Percentiles rank a stretch among this genome's conserved stretches.
These are phyloP conservation scores for Danio kyathit DNA, from an alignment of 2,797 vertebrate species.

Conservation along the genomic window DNA sequence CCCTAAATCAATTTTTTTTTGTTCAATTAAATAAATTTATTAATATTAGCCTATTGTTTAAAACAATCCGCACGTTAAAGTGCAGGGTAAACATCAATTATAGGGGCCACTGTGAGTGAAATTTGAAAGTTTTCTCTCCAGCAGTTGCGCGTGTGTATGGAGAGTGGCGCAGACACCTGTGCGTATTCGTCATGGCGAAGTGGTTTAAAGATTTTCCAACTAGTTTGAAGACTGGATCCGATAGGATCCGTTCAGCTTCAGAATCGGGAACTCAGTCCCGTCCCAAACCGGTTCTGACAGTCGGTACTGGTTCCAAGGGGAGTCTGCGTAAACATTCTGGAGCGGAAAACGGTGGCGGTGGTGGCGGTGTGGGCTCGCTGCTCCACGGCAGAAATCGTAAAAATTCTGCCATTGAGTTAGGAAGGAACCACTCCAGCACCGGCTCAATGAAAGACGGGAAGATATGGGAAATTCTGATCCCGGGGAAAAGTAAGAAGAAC, in stretches of 20 bases:
- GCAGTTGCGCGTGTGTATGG: constrained; percentile 57
- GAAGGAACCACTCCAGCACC: constrained; percentile 66
- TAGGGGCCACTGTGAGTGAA: neutral
- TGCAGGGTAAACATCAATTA: neutral
- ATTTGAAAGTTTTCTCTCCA: constrained; percentile 9
- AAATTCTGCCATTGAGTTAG: constrained; percentile 86
- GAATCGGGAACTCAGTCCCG: constrained; percentile 81
- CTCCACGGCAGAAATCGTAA: constrained; percentile 86
- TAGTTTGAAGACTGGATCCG: constrained; percentile 89
- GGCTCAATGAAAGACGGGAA: constrained; percentile 76
- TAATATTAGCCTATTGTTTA: no score
- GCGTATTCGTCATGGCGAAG: constrained; percentile 84
- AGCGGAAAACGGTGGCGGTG: constrained; percentile 45
- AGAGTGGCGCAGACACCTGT: constrained; percentile 37
- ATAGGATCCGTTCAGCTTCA: constrained; percentile 84
- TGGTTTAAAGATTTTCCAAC: constrained; percentile 98
- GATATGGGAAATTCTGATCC: constrained; percentile 82
- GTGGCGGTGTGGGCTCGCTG: constrained; percentile 71
- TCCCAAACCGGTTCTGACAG: constrained; percentile 74
- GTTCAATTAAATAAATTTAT: neutral
- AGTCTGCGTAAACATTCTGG: constrained; percentile 80
- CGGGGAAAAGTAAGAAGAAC: constrained; percentile 90
- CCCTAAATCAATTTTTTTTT: constrained; percentile 35
- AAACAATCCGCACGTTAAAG: neutral
- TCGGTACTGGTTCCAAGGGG: constrained; percentile 77